These are phyloP conservation scores for Drosophila pallidifrons DNA, from an alignment of 1,140 invertebrate species.

Conservation along the genomic window DNA sequence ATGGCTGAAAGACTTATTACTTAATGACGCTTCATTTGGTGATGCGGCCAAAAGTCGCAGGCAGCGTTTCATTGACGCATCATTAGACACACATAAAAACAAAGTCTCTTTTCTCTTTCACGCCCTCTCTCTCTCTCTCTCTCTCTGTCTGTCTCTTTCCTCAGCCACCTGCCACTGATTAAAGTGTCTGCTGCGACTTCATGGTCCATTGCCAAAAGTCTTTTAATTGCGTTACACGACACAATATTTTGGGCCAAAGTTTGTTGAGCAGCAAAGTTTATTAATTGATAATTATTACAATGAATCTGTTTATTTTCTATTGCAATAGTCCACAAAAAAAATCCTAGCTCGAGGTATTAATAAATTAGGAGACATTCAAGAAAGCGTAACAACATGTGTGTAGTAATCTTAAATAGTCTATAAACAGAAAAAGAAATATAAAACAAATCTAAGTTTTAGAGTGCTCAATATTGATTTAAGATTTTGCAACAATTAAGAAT, in stretches of 20 bases:
- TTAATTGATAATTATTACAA: constrained; percentile 2
- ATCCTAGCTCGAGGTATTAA: no score
- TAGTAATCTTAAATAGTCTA: no score
- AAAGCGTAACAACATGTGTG: no score
- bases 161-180: background rate
- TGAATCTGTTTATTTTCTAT: background rate
- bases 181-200: constrained; percentile 22
- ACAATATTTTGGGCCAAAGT: constrained; percentile 38
- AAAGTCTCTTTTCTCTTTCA: constrained; percentile 13
- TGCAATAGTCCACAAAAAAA: background rate
- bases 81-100: constrained; percentile 69
- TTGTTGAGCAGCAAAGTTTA: background rate
- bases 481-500: no score
- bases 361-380: no score
- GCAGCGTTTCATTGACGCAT: constrained; percentile 57
- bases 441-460: no score
- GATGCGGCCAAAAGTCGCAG: constrained; percentile 50
- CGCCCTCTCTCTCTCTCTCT: background rate
- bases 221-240: constrained; percentile 61
- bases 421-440: no score
- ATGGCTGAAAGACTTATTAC: constrained; percentile 72
- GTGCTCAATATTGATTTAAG: no score
- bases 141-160: background rate
- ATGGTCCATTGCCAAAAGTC: constrained; percentile 61
- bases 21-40: constrained; percentile 75